Conservation (phyloP, 2,888 invertebrate genomes). For the Tricholauxania praeusta region DNA sequence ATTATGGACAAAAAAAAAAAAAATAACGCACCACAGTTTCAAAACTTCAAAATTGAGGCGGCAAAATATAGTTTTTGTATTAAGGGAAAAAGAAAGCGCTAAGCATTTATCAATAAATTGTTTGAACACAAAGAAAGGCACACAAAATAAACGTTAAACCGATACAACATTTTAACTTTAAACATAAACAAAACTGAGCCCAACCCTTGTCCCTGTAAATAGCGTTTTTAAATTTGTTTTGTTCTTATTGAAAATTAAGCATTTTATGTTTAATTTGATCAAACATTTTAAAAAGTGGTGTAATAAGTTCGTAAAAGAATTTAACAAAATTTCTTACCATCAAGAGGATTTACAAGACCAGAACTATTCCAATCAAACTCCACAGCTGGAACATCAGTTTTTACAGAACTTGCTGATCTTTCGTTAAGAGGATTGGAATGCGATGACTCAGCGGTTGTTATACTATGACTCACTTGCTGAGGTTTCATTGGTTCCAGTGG, state of each 20-base stretch:
- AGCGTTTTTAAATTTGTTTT: slow-evolving; percentile 13
- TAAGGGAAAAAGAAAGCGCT: slow-evolving; percentile 8
- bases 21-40: background rate
- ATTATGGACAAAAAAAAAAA: background rate
- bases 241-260: slow-evolving; percentile 19
- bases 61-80: background rate
- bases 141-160: background rate
- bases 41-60: background rate
- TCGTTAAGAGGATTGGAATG: slow-evolving; percentile 15
- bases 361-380: slow-evolving; percentile 82
- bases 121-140: slow-evolving; percentile 5
- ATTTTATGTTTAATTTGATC: background rate
- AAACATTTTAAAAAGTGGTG: slow-evolving; percentile 28
- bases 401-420: slow-evolving; percentile 24
- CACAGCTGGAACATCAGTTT: slow-evolving; percentile 71
- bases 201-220: background rate
- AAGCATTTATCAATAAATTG: slow-evolving; percentile 16
- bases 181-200: background rate
- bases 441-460: slow-evolving; percentile 37
- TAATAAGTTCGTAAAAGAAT: slow-evolving; percentile 44
- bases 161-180: slow-evolving; percentile 4
- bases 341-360: slow-evolving; percentile 79
- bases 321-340: slow-evolving; percentile 69
- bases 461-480: slow-evolving; percentile 35
- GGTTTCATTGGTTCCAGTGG: slow-evolving; percentile 83